These are phyloP conservation scores for Ophion costatus DNA, from an alignment of 2,888 invertebrate species.

Conservation along the genomic window DNA sequence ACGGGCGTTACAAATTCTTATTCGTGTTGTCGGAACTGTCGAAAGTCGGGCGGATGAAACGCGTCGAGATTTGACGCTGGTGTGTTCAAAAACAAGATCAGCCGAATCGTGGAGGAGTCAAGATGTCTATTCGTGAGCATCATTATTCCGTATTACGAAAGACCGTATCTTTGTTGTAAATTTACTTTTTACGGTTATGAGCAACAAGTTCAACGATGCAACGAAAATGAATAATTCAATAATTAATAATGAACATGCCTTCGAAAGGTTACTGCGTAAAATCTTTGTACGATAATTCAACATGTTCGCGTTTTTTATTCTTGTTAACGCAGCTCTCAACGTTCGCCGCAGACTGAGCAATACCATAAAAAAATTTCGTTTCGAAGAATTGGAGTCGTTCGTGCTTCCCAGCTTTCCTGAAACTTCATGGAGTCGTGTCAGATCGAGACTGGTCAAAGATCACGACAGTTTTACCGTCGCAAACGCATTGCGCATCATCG, in stretches of 20 bases:
- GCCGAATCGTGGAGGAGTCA: conserved; percentile 2
- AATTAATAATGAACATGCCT: neutral
- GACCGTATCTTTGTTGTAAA: neutral
- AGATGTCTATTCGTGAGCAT: conserved; percentile 59
- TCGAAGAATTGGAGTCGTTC: conserved; percentile 76
- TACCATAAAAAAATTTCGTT: conserved; percentile 76
- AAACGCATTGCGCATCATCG: conserved; percentile 71
- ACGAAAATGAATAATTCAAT: neutral
- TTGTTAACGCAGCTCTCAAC: conserved; percentile 18
- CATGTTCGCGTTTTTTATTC: neutral
- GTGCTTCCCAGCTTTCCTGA: conserved; percentile 78
- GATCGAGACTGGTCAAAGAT: conserved; percentile 71
- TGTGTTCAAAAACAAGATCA: conserved; percentile 17
- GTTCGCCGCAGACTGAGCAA: conserved; percentile 62
- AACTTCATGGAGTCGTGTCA: conserved; percentile 73
- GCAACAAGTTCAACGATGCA: neutral
- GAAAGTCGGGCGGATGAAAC: conserved; percentile 21
- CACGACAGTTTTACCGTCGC: conserved; percentile 72
- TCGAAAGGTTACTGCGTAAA: neutral
- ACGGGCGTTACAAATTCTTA: conserved; percentile 46
- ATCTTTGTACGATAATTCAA: neutral
- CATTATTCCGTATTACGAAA: neutral
- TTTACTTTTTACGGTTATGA: conserved; percentile 43
- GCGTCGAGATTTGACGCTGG: conserved; percentile 1
- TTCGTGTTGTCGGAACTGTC: conserved; percentile 44